Evolutionary conservation across 2,888 invertebrate species (phyloP), one percentile per base, ranked within the genome.

Genomic region (Drosophila neoperkinsi): DNA sequence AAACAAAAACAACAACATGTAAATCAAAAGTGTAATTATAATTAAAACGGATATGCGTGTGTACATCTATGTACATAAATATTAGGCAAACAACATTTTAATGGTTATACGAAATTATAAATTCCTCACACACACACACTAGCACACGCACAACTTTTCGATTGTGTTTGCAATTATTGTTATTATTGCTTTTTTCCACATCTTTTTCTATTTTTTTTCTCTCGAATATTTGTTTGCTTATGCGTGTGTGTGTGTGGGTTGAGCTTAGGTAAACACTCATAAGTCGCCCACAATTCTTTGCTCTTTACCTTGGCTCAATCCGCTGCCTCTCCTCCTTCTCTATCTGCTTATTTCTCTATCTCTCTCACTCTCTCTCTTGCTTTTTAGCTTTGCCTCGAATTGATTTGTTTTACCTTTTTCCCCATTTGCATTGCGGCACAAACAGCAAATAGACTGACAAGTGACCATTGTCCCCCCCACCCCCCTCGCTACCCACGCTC

Each of bases 361-460:
- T 16, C 33, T n/a, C 33, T 43, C 38, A 13, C 38, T 30, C 33
- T 1, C 34, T 30, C 57, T 18, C 30, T 11, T 30, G 9, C 18
- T 31, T 51, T 59, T 74, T 58, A 18, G 33, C 46, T 65, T 30
- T 60, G 60, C 53, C 61, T 77, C 50, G 64, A 76, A 84, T 87
- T 84, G 87, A 84, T 84, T 87, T 87, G 78, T 61, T 67, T 78
- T 79, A 74, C 57, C 69, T 51, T 69, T 70, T 51, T 59, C 43
- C 56, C 52, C 75, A 58, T 71, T 70, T 77, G 46, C 71, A 50
- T 53, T 21, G 33, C 33, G 64, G 53, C 72, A 41, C 49, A 38
- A 55, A 18, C 10, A 50, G 25, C 36, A 53, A 28, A 62, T 28
- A 51, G 68, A 69, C 71, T 52, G 67, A 60, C 51, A 72, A 77